Base-by-base conservation (phyloP, 2,113 vertebrate species). In the Proterorhinus semilunaris region DNA sequence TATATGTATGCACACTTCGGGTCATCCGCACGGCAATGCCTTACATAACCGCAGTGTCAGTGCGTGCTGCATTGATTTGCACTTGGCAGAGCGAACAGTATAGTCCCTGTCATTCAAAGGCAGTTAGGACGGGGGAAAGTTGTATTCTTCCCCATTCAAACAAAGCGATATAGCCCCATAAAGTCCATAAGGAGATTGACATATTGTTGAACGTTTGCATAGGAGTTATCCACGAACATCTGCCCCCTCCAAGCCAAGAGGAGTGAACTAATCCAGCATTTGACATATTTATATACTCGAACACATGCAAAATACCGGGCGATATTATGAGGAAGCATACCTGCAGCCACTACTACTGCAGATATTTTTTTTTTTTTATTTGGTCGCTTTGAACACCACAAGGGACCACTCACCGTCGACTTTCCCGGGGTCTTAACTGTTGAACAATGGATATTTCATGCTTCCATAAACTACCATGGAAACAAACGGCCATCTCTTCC, bases 101-200 rank as follows among this genome's bases (percentile, higher is more conserved):
- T 17, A 15, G 48, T 51, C 17, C 42, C 36, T 73, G 43, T 52
- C 44, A 63, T 61, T 11, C 7, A 69, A 49, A 50, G 21, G 27
- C 53, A 54, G 53, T 21, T 54, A 21, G 21, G 53, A 27, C 9
- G 10, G 6, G 6, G 53, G 17, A 16, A 55, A 11, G 53, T n/a
- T 51, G 50, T 51, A 16, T 53, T 10, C 16, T 42, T 42, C 42
- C 27, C 12, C 11, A 58, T 58, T 42, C 74, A 88, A 79, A 79
- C 67, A 64, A 15, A 44, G 74, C 8, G 36, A 55, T 11, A 65
- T 65, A 72, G 62, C 62, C 80, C 77, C 48, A 79, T 8, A 53
- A 87, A 85, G 76, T 74, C 65, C 72, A 62, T 91, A 88, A 90
- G 87, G 86, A 86, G 90, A 83, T 90, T 90, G 89, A 84, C 74